These are phyloP conservation scores for Amphiduros pacificus DNA, from an alignment of 2,888 invertebrate species.

Conservation along the genomic window DNA sequence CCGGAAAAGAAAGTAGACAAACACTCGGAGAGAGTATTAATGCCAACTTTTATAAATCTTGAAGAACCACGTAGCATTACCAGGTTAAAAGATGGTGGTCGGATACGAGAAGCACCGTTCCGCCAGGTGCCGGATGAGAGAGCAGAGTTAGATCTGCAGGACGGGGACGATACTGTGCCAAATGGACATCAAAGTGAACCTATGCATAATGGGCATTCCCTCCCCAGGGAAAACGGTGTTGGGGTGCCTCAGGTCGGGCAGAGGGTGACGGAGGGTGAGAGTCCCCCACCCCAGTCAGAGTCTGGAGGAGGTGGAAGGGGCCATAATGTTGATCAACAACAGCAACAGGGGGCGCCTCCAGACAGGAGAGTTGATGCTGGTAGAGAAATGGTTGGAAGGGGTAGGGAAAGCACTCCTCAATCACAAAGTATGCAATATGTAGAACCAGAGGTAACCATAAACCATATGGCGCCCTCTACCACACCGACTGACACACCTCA, in stretches of 20 bases:
- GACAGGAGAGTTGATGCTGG: background rate
- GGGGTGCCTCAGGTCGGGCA: background rate
- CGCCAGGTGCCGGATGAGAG: background rate
- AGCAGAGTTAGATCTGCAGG: background rate
- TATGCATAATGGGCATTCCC: no score
- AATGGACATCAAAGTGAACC: no score
- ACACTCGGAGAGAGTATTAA: conserved; percentile 18
- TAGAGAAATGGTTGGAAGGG: background rate
- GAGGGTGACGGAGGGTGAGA: background rate
- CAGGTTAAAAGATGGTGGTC: conserved; percentile 16
- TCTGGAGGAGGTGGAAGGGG: background rate
- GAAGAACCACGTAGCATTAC: conserved; percentile 34
- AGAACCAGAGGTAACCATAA: no score
- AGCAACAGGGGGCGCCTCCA: no score
- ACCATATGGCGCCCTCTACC: no score
- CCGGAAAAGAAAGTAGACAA: conserved; percentile 21
- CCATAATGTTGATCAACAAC: no score
- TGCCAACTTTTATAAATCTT: conserved; percentile 50
- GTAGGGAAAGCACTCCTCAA: background rate
- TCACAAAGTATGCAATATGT: no score
- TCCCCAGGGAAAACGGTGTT: background rate
- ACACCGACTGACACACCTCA: background rate
- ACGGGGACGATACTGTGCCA: conserved; percentile 1
- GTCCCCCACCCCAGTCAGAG: background rate
- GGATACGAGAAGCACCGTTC: background rate